Evolutionary conservation across 1,140 invertebrate species (phyloP), one percentile per base, ranked within the genome.

Genomic region (Bombus ignitus): DNA sequence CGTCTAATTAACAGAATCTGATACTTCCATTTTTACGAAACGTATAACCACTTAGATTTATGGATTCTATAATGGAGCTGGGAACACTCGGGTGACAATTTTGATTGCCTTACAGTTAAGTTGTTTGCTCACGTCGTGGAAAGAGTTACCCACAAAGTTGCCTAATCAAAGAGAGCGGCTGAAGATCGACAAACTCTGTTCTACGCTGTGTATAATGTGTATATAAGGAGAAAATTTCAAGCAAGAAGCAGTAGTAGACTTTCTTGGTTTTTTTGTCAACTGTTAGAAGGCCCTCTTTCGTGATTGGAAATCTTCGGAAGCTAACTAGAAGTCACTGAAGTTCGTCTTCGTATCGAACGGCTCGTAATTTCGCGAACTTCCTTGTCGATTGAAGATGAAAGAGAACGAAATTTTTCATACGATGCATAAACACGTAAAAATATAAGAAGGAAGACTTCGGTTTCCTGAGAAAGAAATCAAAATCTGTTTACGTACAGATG

Each of bases 91-190:
- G 66, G 65, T 71, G 47, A 53, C 79, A 44, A 81, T 59, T 81
- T 42, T 44, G 80, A 39, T 59, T 70, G 35, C 66, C 22, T 53
- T 35, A 9, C 10, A 22, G 35, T 35, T 15, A 28, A 1, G 25
- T 42, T 79, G 35, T 68, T 79, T 53, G 77, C 68, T 44, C 32
- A 39, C 32, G 32, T 71, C 25, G 44, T 39, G 22, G 2, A 25
- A 47, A 37, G 32, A 18, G 77, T 68, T 25, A 28, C 12, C 42
- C 39, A 42, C 32, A 78, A 44, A 66, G 62, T 79, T 35, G 22
- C 42, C 77, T 79, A 79, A 79, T 79, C 77, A 35, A 68, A 79
- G 62, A 47, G 12, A 22, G 22, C n/a, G 62, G 6, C 28, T n/a
- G 57, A 42, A 18, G 5, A 66, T 25, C 4, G 59, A 44, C 42